Evolutionary conservation across 2,113 vertebrate species (phyloP).

Genomic region (Myiopsitta monachus): DNA sequence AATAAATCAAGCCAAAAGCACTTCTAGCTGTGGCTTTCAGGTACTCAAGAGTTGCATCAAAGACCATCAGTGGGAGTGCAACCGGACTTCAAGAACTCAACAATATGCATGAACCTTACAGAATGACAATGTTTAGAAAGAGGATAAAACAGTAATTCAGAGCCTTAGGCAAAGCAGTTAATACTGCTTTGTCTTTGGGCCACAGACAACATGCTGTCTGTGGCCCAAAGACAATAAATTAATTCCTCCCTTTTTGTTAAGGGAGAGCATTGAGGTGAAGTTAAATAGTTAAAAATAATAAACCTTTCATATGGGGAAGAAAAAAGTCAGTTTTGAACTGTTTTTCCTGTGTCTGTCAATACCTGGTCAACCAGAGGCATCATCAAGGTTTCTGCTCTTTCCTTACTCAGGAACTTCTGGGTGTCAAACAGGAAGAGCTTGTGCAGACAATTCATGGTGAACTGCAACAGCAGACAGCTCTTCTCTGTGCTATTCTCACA

Average conservation of each 20-base stretch:
- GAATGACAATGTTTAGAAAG: neutral
- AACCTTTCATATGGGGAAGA: neutral
- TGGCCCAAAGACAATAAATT: neutral
- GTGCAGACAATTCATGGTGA: constrained; percentile 83
- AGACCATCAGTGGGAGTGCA: neutral
- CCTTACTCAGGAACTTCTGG: constrained; percentile 88
- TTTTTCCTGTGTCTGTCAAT: neutral
- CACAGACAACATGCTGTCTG: neutral
- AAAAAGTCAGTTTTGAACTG: neutral
- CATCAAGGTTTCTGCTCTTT: constrained; percentile 88
- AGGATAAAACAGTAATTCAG: neutral
- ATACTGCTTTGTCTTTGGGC: neutral
- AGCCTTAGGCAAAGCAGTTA: neutral
- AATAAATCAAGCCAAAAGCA: neutral
- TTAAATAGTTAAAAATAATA: neutral
- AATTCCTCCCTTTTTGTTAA: neutral
- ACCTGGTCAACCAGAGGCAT: constrained; percentile 92
- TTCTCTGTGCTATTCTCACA: constrained; percentile 78
- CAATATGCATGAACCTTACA: neutral
- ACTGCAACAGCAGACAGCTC: constrained; percentile 80
- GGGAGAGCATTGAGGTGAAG: neutral
- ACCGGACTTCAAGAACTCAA: neutral
- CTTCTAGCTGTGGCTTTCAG: neutral
- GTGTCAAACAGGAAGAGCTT: constrained; percentile 95
- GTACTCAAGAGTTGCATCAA: neutral